Percentiles rank a stretch among this genome's conserved stretches.
Evolutionary conservation across 2,888 invertebrate species (phyloP).

Genomic region (Morpho achilles): DNA sequence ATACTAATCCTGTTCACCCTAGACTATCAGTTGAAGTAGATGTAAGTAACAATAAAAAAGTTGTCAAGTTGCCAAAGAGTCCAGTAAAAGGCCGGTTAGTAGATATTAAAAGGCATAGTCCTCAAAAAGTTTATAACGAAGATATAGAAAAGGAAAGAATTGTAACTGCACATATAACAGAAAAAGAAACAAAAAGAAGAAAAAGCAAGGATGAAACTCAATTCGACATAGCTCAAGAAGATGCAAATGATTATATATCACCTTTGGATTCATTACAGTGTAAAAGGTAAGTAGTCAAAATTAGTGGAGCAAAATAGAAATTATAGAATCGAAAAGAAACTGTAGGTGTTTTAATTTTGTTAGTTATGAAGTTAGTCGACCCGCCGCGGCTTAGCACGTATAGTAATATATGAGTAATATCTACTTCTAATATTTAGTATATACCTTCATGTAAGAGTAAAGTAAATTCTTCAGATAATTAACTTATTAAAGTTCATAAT

Average conservation of each 20-base stretch:
- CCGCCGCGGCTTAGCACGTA: too few species aligned
- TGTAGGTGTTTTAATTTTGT: too few species aligned
- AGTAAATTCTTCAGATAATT: too few species aligned
- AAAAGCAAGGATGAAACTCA: slow-evolving; percentile 13
- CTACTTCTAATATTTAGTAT: too few species aligned
- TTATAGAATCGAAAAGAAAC: too few species aligned
- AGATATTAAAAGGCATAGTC: slow-evolving; percentile 27
- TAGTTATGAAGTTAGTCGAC: too few species aligned
- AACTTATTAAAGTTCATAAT: too few species aligned
- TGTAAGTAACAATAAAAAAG: slow-evolving; percentile 51
- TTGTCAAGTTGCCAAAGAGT: slow-evolving; percentile 44
- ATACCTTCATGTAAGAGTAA: too few species aligned
- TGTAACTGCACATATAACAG: slow-evolving; percentile 20
- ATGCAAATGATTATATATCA: slow-evolving; percentile 59
- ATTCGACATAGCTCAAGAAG: slow-evolving; percentile 13
- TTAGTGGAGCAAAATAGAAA: neutral
- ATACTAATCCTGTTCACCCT: slow-evolving; percentile 27
- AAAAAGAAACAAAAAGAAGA: slow-evolving; percentile 15
- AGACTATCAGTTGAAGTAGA: slow-evolving; percentile 54
- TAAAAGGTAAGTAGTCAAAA: slow-evolving; percentile 27
- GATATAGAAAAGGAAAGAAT: slow-evolving; percentile 10
- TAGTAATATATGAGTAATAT: too few species aligned
- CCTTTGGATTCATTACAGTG: slow-evolving; percentile 56
- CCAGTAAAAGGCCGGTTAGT: slow-evolving; percentile 32
- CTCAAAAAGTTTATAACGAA: slow-evolving; percentile 19